These are phyloP conservation scores for Aeoliscus strigatus DNA, from an alignment of 2,797 vertebrate species.

Conservation along the genomic window DNA sequence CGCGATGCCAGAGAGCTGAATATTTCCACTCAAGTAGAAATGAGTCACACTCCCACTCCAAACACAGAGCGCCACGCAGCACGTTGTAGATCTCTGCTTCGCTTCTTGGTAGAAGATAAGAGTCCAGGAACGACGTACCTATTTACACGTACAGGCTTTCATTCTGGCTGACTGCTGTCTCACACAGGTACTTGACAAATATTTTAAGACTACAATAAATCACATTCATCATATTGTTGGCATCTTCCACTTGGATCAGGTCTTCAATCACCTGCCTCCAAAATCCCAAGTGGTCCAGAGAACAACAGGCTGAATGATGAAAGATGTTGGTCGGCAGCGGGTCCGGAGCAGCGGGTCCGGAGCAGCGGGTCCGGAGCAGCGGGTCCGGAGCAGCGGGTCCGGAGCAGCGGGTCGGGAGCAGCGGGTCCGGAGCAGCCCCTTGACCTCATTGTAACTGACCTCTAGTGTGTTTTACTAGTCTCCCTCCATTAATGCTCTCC, in stretches of 20 bases:
- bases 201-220: no score
- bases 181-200: no score
- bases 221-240: no score
- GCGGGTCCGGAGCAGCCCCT: slow-evolving; percentile 3
- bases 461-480: slow-evolving; percentile 17
- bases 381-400: background rate
- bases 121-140: background rate
- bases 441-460: slow-evolving; percentile 17
- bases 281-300: no score
- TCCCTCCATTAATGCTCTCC: slow-evolving; percentile 37
- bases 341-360: background rate
- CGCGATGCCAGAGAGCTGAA: slow-evolving; percentile 64
- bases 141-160: no score
- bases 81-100: slow-evolving; percentile 38
- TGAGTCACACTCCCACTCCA: slow-evolving; percentile 70
- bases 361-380: slow-evolving; percentile 3
- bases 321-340: background rate
- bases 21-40: slow-evolving; percentile 69
- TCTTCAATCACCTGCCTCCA: no score
- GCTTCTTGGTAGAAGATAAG: slow-evolving; percentile 19
- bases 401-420: background rate
- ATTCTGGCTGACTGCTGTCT: no score
- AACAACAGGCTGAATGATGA: no score
- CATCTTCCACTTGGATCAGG: no score
- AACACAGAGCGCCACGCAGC: slow-evolving; percentile 60